Base-by-base conservation (phyloP, 2,888 invertebrate species). In the Hesperia comma region DNA sequence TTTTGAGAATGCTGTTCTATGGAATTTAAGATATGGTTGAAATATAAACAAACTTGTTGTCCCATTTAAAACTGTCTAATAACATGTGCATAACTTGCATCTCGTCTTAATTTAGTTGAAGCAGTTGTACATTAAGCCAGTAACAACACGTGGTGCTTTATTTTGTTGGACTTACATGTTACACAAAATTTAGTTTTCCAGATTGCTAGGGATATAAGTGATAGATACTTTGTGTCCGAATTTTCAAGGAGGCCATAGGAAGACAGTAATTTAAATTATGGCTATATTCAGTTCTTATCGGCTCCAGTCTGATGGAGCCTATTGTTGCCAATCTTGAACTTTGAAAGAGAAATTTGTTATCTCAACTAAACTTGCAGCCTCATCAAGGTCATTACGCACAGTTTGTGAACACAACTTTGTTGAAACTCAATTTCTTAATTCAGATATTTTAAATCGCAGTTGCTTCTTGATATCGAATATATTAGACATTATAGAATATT, bases 281-380 rank as follows among this genome's bases (percentile, higher is more conserved):
- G 6, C 7, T 17, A 46, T 46, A 37, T 37, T 37, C 37, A 37
- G 3, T 12, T 17, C 15, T 43, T 14, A 7, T 43, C 1, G 6
- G 15, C 46, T 5, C 15, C 1, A 46, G 17, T 5, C 43, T 46
- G 43, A 46, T 2, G 6, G 15, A 46, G 4, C 43, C 4, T 46
- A 46, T 19, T 49, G 10, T 49, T 49, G 14, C 6, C 17, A 7
- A 12, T 49, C 19, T 49, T 19, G 10, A 49, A 19, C 19, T 49
- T 49, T 7, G n/a, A 49, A 49, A 2, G 8, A 19, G 49, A 19
- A 46, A 19, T 19, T 46, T 46, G 19, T 49, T 49, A 49, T 49
- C 12, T 19, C n/a, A 58, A 58, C 26, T 26, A 43, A 43, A 58
- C 43, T 57, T 58, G 49, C 43, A 58, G 43, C n/a, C 26, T 58